Evolutionary conservation across 2,797 vertebrate species (phyloP).

Genomic region (Pseudochirops corinnae): DNA sequence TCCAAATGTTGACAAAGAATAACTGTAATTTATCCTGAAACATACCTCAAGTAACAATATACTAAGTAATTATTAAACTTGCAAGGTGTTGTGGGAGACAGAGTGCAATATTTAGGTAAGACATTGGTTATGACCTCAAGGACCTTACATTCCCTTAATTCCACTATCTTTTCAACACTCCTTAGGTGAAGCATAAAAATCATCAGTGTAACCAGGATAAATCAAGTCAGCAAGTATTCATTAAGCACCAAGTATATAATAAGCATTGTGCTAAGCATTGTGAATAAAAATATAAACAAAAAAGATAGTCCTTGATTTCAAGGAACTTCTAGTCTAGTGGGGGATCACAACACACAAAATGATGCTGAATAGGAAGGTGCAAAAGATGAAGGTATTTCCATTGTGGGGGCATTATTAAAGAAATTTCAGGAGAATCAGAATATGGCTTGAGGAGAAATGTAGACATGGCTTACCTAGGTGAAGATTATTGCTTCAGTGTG

Average conservation of each 20-base stretch:
- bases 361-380: not conserved
- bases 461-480: not conserved
- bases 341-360: too few relatives aligned
- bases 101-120: not conserved
- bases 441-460: not conserved
- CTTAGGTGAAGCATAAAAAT: not conserved
- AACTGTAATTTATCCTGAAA: not conserved
- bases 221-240: not conserved
- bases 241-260: not conserved
- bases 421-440: not conserved
- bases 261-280: not conserved
- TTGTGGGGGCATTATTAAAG: not conserved
- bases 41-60: not conserved
- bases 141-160: not conserved
- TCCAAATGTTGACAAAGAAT: not conserved
- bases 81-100: not conserved
- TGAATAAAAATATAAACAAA: not conserved
- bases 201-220: not conserved
- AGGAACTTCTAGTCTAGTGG: too few relatives aligned
- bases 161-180: not conserved
- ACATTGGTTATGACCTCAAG: not conserved
- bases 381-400: not conserved
- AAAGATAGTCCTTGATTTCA: not conserved
- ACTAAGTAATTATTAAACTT: not conserved
- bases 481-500: not conserved